phyloP scores from a whole-genome alignment of 2,888 invertebrate genomes.

The Lottia scabra region DNA sequence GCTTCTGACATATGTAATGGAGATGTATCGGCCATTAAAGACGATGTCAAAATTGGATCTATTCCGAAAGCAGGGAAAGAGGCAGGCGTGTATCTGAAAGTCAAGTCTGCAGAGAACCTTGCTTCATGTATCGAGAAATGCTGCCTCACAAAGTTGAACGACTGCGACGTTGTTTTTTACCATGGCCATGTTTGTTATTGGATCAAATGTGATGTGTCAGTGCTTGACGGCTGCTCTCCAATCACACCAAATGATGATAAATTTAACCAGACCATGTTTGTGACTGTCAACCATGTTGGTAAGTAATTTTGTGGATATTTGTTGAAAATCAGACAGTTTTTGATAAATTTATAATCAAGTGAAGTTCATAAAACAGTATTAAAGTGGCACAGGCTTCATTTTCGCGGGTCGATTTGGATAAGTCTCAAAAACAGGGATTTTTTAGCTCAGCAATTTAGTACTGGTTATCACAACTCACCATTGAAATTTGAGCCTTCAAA shows the following conservation, averaged over 20 bases:
- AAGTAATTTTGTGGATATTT: slow-evolving; percentile 17
- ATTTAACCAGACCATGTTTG: slow-evolving; percentile 27
- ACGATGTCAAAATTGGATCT: slow-evolving; percentile 20
- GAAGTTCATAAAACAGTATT: too few species aligned
- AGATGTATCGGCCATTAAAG: background rate
- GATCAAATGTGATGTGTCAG: slow-evolving; percentile 31
- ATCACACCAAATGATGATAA: slow-evolving; percentile 14
- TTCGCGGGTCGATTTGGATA: too few species aligned
- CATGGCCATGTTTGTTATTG: slow-evolving; percentile 29
- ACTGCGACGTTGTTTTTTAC: slow-evolving; percentile 30
- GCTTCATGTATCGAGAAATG: slow-evolving; percentile 30
- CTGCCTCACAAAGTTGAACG: slow-evolving; percentile 11
- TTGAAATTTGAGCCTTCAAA: too few species aligned
- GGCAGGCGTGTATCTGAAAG: slow-evolving; percentile 31
- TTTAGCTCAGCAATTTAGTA: too few species aligned
- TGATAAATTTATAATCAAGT: too few species aligned
- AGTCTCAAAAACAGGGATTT: too few species aligned
- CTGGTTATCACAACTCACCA: too few species aligned
- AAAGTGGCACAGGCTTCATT: too few species aligned
- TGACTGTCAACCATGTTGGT: slow-evolving; percentile 34
- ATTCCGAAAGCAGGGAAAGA: slow-evolving; percentile 22
- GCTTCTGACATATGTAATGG: background rate
- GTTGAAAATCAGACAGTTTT: background rate
- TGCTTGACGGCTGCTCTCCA: slow-evolving; percentile 30
- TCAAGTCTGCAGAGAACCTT: slow-evolving; percentile 15